Base-by-base conservation (phyloP, 92 coral and sea anemone species). In the Palythoa heliodiscus region DNA sequence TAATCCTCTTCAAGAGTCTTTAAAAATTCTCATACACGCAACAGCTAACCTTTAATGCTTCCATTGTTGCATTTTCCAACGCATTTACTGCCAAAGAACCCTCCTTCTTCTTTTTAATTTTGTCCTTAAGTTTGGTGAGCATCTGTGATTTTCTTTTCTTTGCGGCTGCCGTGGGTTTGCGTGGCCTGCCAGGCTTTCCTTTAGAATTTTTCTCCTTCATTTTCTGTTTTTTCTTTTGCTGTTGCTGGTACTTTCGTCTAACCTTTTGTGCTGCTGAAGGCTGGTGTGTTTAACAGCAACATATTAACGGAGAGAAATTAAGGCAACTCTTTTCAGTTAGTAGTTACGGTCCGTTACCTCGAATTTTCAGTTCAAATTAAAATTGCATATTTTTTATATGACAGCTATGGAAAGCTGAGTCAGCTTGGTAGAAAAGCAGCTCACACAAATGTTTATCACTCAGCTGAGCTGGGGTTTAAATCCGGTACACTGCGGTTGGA, bases 61-160 rank as follows among this genome's bases (percentile, higher is more conserved):
- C 90, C 78, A 89, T 91, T 1, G 99, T 96, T 10, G 99, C 99
- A 73, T 91, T 88, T 23, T 96, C 98, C 82, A 96, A 87, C 1
- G 99, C 99, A 73, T 95, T 93, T 20, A 83, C 99, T 4, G 99
- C 99, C 58, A 78, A 82, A 10, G 87, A 81, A 2, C 55, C 60
- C 61, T 52, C 71, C 13, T 74, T 87, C 40, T 86, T 87, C 43
- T 87, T 79, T 52, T 50, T 89, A 66, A 71, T 89, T 74, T 82
- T 87, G 35, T 75, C 87, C 85, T 92, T 95, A 24, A 83, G 85
- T 63, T 91, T 91, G 10, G 88, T 78, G 78, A 87, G 92, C 22
- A 95, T 88, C 93, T 92, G 80, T 7, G 91, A 52, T 60, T 50
- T 78, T 67, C 86, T 88, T 38, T 81, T 78, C 70, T 75, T 88